These are phyloP conservation scores for Monochamus saltuarius DNA, from an alignment of 1,140 invertebrate species.

Conservation along the genomic window DNA sequence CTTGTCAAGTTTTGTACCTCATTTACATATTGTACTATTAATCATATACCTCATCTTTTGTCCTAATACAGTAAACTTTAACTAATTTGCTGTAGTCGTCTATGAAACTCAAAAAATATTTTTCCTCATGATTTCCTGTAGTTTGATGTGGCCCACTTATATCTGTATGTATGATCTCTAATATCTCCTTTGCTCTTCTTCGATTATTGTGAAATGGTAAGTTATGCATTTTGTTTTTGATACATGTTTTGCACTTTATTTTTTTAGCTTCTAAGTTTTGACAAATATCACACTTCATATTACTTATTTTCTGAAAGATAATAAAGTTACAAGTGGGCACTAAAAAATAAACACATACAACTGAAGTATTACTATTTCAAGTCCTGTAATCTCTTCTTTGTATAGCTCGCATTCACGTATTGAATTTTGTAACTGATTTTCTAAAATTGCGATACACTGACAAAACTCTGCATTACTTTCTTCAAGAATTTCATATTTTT, in stretches of 20 bases:
- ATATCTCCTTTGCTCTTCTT: slow-evolving; percentile 24
- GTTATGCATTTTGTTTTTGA: slow-evolving; percentile 40
- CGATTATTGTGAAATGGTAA: slow-evolving; percentile 49
- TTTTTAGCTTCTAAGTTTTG: slow-evolving; percentile 24
- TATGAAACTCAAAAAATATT: slow-evolving; percentile 36
- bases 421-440: slow-evolving; percentile 18
- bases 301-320: slow-evolving; percentile 22
- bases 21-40: slow-evolving; percentile 35
- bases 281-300: slow-evolving; percentile 27
- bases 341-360: slow-evolving; percentile 1
- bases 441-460: slow-evolving; percentile 26
- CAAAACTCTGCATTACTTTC: slow-evolving; percentile 25
- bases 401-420: slow-evolving; percentile 12
- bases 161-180: slow-evolving; percentile 48
- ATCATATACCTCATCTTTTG: slow-evolving; percentile 41
- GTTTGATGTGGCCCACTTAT: slow-evolving; percentile 41
- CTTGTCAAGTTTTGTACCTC: slow-evolving; percentile 38
- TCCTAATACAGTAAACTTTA: slow-evolving; percentile 46
- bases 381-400: slow-evolving; percentile 18
- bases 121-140: slow-evolving; percentile 40
- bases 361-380: slow-evolving; percentile 23
- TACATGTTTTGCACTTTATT: slow-evolving; percentile 33
- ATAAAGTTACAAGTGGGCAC: not conserved
- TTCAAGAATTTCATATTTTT: slow-evolving; percentile 19
- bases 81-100: slow-evolving; percentile 50